These are phyloP conservation scores for Leptopilina boulardi DNA, from an alignment of 1,140 invertebrate genomes.

Conservation along the genomic window DNA sequence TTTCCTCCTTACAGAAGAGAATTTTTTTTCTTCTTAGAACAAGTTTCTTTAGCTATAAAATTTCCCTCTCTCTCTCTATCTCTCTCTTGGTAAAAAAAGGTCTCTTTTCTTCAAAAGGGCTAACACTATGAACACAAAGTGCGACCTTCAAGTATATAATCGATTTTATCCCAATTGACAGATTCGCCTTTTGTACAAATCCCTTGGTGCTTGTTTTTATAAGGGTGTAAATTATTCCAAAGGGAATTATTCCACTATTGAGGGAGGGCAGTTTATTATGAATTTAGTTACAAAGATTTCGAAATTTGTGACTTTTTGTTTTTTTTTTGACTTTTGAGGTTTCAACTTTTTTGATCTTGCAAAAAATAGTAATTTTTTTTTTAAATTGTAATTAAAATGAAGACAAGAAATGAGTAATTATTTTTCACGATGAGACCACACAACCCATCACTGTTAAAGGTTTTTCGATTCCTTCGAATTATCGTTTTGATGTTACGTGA, in stretches of 20 bases:
- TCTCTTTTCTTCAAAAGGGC: too few species aligned
- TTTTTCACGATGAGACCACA: background rate
- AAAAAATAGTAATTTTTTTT: too few species aligned
- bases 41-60: too few species aligned
- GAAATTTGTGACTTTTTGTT: too few species aligned
- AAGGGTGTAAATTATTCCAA: background rate
- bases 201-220: background rate
- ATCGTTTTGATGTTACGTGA: slow-evolving; percentile 2
- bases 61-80: too few species aligned
- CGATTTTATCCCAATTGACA: slow-evolving; percentile 1
- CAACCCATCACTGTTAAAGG: background rate
- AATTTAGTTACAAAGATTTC: background rate
- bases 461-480: background rate
- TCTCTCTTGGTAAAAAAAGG: too few species aligned
- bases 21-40: too few species aligned
- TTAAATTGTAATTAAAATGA: background rate
- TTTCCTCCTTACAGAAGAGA: too few species aligned
- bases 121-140: too few species aligned
- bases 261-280: background rate
- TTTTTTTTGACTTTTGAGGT: too few species aligned
- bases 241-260: background rate
- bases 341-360: too few species aligned
- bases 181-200: background rate
- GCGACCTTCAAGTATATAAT: background rate
- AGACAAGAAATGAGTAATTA: background rate